Conservation (phyloP, 1,140 invertebrate species). For the Drosophila azteca region DNA sequence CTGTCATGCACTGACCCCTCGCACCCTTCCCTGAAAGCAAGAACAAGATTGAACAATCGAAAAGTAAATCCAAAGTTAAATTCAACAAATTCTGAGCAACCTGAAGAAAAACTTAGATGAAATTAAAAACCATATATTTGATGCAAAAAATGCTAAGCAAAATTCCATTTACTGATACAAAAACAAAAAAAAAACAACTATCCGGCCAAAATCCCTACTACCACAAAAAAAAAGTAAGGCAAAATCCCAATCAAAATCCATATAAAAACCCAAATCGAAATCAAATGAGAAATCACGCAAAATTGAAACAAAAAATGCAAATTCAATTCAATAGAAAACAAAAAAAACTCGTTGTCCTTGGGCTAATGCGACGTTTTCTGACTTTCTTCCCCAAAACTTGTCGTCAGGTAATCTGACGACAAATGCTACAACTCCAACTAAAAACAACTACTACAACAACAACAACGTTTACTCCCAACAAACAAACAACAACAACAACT, state of each 20-base stretch:
- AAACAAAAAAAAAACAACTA: conserved; percentile 12
- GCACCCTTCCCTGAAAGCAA: conserved; percentile 11
- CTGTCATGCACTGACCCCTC: conserved; percentile 33
- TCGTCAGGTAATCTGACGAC: conserved; percentile 84
- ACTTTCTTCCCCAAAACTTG: conserved; percentile 80
- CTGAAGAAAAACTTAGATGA: conserved; percentile 24
- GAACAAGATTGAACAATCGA: conserved; percentile 42
- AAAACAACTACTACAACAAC: conserved; percentile 59
- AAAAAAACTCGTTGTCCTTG: conserved; percentile 76
- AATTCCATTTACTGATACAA: conserved; percentile 52
- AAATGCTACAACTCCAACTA: conserved; percentile 76
- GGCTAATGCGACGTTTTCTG: conserved; percentile 84
- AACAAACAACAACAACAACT: conserved; percentile 62
- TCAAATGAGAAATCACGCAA: conserved; percentile 31
- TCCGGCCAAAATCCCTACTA: conserved; percentile 27
- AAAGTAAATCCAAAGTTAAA: conserved; percentile 78
- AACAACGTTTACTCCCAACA: conserved; percentile 56
- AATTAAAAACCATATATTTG: conserved; percentile 63
- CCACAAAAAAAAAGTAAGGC: conserved; percentile 19
- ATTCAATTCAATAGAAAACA: conserved; percentile 36
- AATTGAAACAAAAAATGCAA: conserved; percentile 47
- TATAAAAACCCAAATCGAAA: conserved; percentile 3
- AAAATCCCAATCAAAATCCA: conserved; percentile 33
- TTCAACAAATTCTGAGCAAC: conserved; percentile 47
- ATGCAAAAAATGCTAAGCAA: conserved; percentile 77